Evolutionary conservation across 2,888 invertebrate genomes (phyloP), one percentile per base, ranked within the genome.

Genomic region (Tuberolachnus salignus): DNA sequence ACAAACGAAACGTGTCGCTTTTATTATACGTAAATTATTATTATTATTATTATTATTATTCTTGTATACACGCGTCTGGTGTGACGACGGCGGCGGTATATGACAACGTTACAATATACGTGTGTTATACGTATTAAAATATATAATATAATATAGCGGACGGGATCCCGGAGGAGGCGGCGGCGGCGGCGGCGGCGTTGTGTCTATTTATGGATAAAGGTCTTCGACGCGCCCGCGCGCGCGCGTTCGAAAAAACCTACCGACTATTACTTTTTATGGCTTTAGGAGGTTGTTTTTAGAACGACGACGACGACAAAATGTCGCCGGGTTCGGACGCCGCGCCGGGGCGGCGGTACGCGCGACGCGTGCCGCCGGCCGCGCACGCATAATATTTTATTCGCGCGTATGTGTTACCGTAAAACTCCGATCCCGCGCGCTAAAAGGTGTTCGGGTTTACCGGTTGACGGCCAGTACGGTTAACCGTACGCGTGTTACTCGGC

Each of bases 141-240:
- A n/a, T n/a, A n/a, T n/a, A n/a, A n/a, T n/a, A n/a, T n/a, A n/a
- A n/a, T n/a, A 34, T 34, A 34, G 16, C 59, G 57, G 26, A 14
- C 34, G 63, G 26, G 63, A 44, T 74, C 23, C 23, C 55, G 21
- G 70, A 42, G 49, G 16, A 2, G 16, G 49, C 44, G 19, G n/a
- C 19, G 11, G 44, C 21, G 2, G 23, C 34, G 23, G 34, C 34
- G 1, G 42, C 34, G 3, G 16, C 49, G 51, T 23, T 13, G 61
- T 21, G 53, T 74, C 63, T 74, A 74, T 74, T 74, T 74, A 64
- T 74, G 73, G 73, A 74, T 44, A 64, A 53, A 74, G 73, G 63
- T 64, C 72, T 73, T 49, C 63, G 34, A 11, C 46, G 23, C 34
- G 57, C 21, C 23, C 42, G 57, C 71, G 57, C 46, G 46, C 23